Conservation (phyloP, 2,888 invertebrate genomes). For the Hemithea aestivaria region DNA sequence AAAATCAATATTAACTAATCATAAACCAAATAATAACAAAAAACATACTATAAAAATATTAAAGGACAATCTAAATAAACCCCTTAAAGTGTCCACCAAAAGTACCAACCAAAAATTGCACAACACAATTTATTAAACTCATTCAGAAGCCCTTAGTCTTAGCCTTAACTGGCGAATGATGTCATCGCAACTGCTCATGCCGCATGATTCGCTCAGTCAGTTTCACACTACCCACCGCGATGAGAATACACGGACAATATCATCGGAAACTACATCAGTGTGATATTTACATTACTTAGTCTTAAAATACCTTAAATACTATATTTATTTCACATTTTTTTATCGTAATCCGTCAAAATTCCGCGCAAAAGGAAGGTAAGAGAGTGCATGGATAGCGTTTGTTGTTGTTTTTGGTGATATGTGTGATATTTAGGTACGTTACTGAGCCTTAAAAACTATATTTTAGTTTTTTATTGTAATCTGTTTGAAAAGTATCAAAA, state of each 20-base stretch:
- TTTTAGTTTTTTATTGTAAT: too few species aligned
- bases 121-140: conserved; percentile 26
- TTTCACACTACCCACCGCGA: conserved; percentile 56
- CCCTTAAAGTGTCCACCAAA: too few species aligned
- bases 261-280: conserved; percentile 55
- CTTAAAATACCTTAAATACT: conserved; percentile 17
- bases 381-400: conserved; percentile 14
- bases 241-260: conserved; percentile 55
- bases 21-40: too few species aligned
- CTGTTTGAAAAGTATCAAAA: too few species aligned
- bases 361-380: conserved; percentile 76
- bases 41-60: too few species aligned
- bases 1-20: too few species aligned
- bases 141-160: conserved; percentile 36
- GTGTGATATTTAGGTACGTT: too few species aligned
- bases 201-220: conserved; percentile 33
- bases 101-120: too few species aligned
- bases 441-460: too few species aligned
- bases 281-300: conserved; percentile 57
- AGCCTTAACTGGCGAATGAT: conserved; percentile 52
- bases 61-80: too few species aligned
- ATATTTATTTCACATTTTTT: conserved; percentile 27
- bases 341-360: conserved; percentile 53
- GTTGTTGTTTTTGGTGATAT: conserved; percentile 15
- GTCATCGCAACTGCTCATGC: conserved; percentile 41